phyloP scores from a whole-genome alignment of 2,797 vertebrate genomes.

The Rhinichthys osculus region DNA sequence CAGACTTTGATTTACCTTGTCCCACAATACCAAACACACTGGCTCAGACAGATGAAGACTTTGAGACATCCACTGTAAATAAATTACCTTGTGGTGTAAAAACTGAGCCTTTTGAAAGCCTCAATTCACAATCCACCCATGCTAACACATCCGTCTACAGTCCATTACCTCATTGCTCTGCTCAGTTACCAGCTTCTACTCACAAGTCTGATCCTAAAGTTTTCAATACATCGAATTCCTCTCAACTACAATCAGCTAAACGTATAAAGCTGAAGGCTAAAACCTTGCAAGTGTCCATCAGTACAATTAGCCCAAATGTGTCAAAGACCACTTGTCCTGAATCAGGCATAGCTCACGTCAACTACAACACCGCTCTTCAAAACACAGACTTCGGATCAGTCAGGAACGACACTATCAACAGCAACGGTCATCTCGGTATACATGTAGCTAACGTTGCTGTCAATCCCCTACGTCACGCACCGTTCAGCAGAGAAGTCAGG shows the following conservation, averaged over 20 bases:
- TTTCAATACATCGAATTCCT: conserved; percentile 5
- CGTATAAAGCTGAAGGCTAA: neutral
- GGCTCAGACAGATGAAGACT: conserved; percentile 1
- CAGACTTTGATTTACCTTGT: neutral
- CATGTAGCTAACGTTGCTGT: neutral
- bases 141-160: conserved; percentile 12
- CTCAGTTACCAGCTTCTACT: conserved; percentile 1
- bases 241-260: conserved; percentile 14
- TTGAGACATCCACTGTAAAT: conserved; percentile 21
- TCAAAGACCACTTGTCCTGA: conserved; percentile 4
- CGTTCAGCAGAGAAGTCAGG: neutral
- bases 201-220: conserved; percentile 31
- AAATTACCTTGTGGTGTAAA: conserved; percentile 49
- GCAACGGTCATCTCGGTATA: neutral
- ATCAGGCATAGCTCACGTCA: neutral
- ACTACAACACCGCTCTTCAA: conserved; percentile 7
- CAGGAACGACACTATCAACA: neutral
- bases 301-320: neutral
- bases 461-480: neutral
- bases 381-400: conserved; percentile 7
- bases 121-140: conserved; percentile 2
- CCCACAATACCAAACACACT: neutral
- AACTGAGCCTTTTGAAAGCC: conserved; percentile 48
- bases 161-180: conserved; percentile 20
- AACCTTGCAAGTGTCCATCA: conserved; percentile 4